Conservation (phyloP, 2,888 invertebrate species). For the Nebria brevicollis region DNA sequence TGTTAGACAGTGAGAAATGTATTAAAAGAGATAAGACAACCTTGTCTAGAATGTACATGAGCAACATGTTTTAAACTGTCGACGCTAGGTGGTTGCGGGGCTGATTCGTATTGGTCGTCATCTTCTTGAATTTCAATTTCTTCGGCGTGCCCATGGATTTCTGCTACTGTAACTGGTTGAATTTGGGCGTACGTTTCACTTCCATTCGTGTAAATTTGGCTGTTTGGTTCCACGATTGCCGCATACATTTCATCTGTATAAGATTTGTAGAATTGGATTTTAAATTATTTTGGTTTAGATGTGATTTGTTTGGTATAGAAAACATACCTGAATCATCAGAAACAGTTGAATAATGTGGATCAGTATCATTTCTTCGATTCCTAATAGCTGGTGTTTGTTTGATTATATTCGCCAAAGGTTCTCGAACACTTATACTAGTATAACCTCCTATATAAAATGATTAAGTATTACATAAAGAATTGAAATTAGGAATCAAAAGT, state of each 20-base stretch:
- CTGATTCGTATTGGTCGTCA: conserved; percentile 58
- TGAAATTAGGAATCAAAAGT: not conserved
- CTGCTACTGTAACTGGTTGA: conserved; percentile 65
- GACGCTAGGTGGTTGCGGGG: conserved; percentile 70
- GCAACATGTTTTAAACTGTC: conserved; percentile 70
- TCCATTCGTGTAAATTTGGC: conserved; percentile 73
- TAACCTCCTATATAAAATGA: conserved; percentile 76
- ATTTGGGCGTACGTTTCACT: conserved; percentile 91
- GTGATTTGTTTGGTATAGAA: conserved; percentile 14
- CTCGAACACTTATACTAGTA: conserved; percentile 90
- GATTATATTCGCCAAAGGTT: conserved; percentile 83
- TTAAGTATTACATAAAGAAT: not conserved
- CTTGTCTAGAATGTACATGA: conserved; percentile 71
- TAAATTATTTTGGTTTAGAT: not conserved
- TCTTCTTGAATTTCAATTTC: conserved; percentile 53
- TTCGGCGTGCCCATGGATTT: conserved; percentile 56
- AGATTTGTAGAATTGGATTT: not conserved
- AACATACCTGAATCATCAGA: conserved; percentile 86
- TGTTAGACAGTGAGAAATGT: conserved; percentile 15
- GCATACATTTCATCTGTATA: conserved; percentile 87
- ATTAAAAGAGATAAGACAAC: conserved; percentile 53
- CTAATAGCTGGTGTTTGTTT: conserved; percentile 69
- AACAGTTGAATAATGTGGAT: conserved; percentile 88
- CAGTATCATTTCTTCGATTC: conserved; percentile 62
- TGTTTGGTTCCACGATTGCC: conserved; percentile 83